Evolutionary conservation across 1,140 invertebrate species (phyloP).

Genomic region (Macrosteles quadrilineatus): DNA sequence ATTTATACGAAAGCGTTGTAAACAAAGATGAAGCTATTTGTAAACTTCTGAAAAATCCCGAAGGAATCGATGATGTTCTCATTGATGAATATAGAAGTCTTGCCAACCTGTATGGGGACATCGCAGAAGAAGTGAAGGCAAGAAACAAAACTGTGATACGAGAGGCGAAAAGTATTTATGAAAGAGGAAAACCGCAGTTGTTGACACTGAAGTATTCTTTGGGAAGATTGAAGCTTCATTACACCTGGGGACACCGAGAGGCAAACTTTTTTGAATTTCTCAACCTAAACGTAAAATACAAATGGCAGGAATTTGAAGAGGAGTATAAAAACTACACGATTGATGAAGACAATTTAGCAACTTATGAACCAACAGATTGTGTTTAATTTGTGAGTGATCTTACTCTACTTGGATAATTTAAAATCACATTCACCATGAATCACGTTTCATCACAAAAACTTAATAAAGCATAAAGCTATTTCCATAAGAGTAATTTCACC

Average conservation of each 20-base stretch:
- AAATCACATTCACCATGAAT: no score
- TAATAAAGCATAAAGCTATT: no score
- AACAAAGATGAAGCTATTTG: neutral
- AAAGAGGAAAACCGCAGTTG: neutral
- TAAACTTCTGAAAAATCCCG: neutral
- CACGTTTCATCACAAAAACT: no score
- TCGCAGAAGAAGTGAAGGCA: neutral
- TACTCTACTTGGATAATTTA: no score
- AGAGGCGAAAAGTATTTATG: neutral
- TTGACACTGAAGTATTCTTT: neutral
- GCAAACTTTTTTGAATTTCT: conserved; percentile 1
- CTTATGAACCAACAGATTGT: neutral
- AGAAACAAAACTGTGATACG: neutral
- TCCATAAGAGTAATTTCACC: no score
- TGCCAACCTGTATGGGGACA: neutral
- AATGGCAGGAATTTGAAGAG: neutral
- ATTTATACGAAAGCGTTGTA: neutral
- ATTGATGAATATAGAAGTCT: conserved; percentile 3
- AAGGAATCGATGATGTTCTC: neutral
- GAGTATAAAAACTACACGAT: conserved; percentile 8
- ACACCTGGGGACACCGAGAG: neutral
- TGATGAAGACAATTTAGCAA: neutral
- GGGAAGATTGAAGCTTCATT: neutral
- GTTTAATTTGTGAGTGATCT: no score
- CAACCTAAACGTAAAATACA: neutral